Percentiles rank a stretch among this genome's conserved stretches.
These are phyloP conservation scores for Acholoe squamosa DNA, from an alignment of 2,888 invertebrate species.

Conservation along the genomic window DNA sequence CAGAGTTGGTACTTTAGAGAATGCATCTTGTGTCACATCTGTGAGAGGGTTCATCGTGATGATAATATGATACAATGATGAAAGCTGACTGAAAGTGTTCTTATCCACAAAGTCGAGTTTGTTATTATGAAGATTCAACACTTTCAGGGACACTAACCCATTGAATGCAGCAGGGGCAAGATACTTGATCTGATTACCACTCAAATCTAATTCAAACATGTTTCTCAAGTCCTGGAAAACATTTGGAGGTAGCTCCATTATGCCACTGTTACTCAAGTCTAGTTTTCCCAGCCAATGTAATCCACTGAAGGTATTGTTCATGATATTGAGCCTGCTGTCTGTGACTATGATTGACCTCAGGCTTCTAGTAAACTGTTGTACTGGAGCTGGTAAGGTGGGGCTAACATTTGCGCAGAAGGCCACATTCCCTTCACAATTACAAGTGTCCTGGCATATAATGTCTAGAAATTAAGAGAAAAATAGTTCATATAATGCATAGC, in stretches of 20 bases:
- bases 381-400: not conserved
- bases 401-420: not conserved
- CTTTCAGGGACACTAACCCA: conserved; percentile 56
- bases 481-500: too few relatives aligned
- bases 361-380: not conserved
- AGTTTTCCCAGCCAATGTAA: conserved; percentile 59
- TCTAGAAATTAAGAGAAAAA: too few relatives aligned
- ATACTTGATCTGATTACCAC: conserved; percentile 47
- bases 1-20: conserved; percentile 58
- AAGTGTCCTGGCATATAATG: not conserved
- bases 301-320: not conserved
- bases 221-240: conserved; percentile 57
- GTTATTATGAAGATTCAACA: conserved; percentile 34
- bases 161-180: conserved; percentile 54
- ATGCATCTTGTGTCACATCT: conserved; percentile 61
- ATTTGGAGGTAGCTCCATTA: not conserved
- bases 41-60: conserved; percentile 45
- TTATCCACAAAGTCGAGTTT: not conserved
- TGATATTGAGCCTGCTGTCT: not conserved
- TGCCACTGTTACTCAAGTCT: conserved; percentile 32
- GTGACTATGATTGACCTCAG: not conserved
- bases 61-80: conserved; percentile 40
- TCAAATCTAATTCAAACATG: conserved; percentile 62
- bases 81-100: not conserved
- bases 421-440: conserved; percentile 5